Evolutionary conservation across 2,113 vertebrate genomes (phyloP).

Genomic region (Sprattus sprattus): DNA sequence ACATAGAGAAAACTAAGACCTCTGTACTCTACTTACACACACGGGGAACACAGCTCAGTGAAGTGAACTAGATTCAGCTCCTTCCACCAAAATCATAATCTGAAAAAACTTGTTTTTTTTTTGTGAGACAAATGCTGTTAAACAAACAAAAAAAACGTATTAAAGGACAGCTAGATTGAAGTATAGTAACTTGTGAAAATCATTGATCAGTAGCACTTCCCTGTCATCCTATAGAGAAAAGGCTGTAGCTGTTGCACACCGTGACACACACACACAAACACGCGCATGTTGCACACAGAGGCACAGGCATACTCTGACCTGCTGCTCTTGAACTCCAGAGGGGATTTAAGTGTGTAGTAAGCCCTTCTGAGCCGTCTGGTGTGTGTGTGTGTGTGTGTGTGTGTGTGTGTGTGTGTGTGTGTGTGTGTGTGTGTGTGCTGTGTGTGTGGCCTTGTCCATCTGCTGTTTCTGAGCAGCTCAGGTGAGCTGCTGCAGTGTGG

Average conservation of each 20-base stretch:
- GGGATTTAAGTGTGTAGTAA: neutral
- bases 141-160: too few species aligned
- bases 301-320: neutral
- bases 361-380: neutral
- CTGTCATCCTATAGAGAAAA: too few species aligned
- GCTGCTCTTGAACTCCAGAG: neutral
- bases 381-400: neutral
- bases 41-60: neutral
- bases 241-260: neutral
- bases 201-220: too few species aligned
- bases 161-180: too few species aligned
- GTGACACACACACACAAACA: neutral
- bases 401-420: constrained; percentile 11
- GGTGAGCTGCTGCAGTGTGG: neutral
- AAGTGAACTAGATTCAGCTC: neutral
- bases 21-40: too few species aligned
- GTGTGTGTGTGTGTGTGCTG: constrained; percentile 11
- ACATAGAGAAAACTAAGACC: too few species aligned
- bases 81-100: neutral
- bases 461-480: neutral
- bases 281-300: too few species aligned
- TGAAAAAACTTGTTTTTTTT: too few species aligned
- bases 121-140: too few species aligned
- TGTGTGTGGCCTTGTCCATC: neutral
- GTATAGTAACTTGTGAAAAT: too few species aligned